Base-by-base conservation (phyloP, 2,113 vertebrate genomes). In the Protomyctophum bolini region DNA sequence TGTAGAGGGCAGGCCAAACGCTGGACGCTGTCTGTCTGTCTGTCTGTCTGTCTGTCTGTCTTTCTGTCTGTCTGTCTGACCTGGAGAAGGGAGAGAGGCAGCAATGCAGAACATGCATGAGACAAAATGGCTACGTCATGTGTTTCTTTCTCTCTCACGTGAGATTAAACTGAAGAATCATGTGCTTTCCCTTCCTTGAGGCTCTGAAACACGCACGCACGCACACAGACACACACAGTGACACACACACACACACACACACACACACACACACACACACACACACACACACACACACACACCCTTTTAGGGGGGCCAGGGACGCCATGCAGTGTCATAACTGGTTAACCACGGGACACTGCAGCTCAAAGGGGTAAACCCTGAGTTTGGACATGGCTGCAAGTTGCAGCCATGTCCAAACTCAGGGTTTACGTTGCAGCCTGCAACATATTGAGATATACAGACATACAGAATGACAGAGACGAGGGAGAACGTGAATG, bases 291-390 rank as follows among this genome's bases (percentile, higher is more conserved):
- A 33, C 33, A 33, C 33, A 33, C 33, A 54, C 51, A 54, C 12
- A 54, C 62, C 63, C 68, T 29, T 14, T 51, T 49, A 33, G 58
- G 54, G 58, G 58, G n/a, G 47, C 41, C 56, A 59, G 70, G 52
- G 74, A 83, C 63, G 68, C 80, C 66, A 64, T 56, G 59, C 62
- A 41, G 33, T 84, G 83, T 88, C 82, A 67, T 76, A 74, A 63
- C 71, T 58, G 70, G 65, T 88, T 86, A 86, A 73, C 60, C 63
- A 77, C 49, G 68, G 75, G 72, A 64, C 73, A 73, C 74, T 79
- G 69, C 60, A 63, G 45, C 66, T 75, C 72, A 77, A 81, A 88
- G 74, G 68, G 8, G 14, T 51, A 29, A 70, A 64, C 57, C 73
- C 69, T 52, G 66, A 15, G 50, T 58, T 14, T 47, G 62, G 76